Evolutionary conservation across 2,113 vertebrate genomes (phyloP).

Genomic region (Xiphophorus couchianus): DNA sequence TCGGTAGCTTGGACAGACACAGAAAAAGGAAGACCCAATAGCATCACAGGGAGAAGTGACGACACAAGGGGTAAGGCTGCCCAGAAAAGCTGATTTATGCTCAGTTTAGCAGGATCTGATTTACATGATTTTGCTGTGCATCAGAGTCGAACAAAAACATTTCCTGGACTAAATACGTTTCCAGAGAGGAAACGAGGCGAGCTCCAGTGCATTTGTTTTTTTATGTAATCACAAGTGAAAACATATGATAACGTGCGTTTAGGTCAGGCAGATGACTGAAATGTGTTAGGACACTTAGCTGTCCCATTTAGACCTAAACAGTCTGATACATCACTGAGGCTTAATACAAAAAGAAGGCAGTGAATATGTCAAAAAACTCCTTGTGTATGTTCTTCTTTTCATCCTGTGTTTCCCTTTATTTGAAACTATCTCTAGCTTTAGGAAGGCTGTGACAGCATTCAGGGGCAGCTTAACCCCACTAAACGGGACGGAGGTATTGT

Average conservation of each 20-base stretch:
- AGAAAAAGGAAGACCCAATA: slow-evolving; percentile 49
- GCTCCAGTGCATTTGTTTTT: neutral
- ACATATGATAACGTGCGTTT: neutral
- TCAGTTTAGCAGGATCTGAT: slow-evolving; percentile 15
- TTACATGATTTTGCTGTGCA: slow-evolving; percentile 8
- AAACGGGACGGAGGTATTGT: slow-evolving; percentile 40
- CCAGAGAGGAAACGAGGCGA: slow-evolving; percentile 23
- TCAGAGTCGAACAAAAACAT: slow-evolving; percentile 29
- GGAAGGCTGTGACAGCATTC: slow-evolving; percentile 29
- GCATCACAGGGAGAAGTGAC: slow-evolving; percentile 11
- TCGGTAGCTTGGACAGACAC: slow-evolving; percentile 25
- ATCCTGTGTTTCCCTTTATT: slow-evolving; percentile 18
- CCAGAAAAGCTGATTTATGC: slow-evolving; percentile 28
- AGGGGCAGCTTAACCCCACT: slow-evolving; percentile 45
- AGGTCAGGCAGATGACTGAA: neutral
- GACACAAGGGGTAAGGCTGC: slow-evolving; percentile 22
- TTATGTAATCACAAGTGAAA: neutral
- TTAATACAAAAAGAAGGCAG: slow-evolving; percentile 10
- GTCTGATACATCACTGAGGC: neutral
- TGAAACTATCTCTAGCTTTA: slow-evolving; percentile 14
- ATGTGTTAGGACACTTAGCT: neutral
- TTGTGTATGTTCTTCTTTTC: slow-evolving; percentile 14
- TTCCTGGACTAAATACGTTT: neutral
- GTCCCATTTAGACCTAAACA: neutral
- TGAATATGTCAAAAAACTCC: slow-evolving; percentile 10